Evolutionary conservation across 2,888 invertebrate genomes (phyloP), one percentile per base, ranked within the genome.

Genomic region (Apomyelois bistriatella): DNA sequence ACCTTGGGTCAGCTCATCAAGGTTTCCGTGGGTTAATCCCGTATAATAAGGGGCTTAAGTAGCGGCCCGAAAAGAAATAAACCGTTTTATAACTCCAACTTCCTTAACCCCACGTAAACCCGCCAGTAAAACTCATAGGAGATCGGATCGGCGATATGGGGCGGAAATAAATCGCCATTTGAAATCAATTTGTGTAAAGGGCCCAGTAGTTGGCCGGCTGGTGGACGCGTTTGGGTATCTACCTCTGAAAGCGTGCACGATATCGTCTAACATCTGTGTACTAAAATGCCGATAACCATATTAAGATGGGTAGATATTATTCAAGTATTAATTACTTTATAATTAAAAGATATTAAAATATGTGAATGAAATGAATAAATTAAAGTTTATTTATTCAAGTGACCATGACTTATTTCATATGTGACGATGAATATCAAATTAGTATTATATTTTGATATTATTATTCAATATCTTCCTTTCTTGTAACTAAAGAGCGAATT

Each of bases 101-200:
- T 87, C 83, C 79, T 87, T 82, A 85, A 84, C 84, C 88, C 87
- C 70, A 77, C 76, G 79, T 84, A 85, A 86, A 85, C 82, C 85
- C 83, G 72, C 66, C 80, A 79, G 86, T 90, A 87, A 88, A 88
- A 85, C 85, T 86, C 83, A 82, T 82, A 84, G 81, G 83, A 88
- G 90, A 89, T 89, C 85, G 88, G 90, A 77, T 82, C 76, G 76
- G 74, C 81, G 90, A 90, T 89, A 90, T 90, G 90, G 74, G 84
- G 81, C 87, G 87, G 90, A 90, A 89, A 89, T 89, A 89, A 89
- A 87, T 88, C 85, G 88, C 85, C 82, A 85, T 90, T 90, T 90
- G 89, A 90, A 90, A 89, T 88, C 90, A 90, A 90, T 90, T 90
- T 90, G 90, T 90, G 89, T 89, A 82, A 85, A 88, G 87, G 85